Evolutionary conservation across 2,797 vertebrate species (phyloP).

Genomic region (Salmo trutta): DNA sequence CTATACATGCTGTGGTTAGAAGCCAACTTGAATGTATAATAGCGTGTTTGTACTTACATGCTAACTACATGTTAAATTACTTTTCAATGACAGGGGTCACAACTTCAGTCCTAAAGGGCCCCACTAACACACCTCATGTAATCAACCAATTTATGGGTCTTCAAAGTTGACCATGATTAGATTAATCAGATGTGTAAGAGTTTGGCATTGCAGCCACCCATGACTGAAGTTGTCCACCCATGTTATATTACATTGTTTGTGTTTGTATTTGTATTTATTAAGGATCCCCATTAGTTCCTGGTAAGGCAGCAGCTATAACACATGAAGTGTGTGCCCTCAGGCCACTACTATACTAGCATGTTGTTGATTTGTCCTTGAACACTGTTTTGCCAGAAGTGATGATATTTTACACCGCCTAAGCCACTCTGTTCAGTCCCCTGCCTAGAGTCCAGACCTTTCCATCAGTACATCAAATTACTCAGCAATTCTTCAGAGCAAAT

Average conservation of each 20-base stretch:
- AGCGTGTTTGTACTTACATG: neutral
- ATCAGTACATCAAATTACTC: too few species aligned
- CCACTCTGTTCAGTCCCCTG: too few species aligned
- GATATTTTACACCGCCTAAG: too few species aligned
- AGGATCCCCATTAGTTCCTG: too few species aligned
- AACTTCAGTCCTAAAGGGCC: neutral
- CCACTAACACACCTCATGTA: neutral
- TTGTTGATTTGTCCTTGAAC: too few species aligned
- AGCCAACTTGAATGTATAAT: neutral
- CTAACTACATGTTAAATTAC: neutral
- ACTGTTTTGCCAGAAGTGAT: too few species aligned
- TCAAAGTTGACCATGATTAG: neutral
- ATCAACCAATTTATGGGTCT: neutral
- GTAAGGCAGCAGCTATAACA: too few species aligned
- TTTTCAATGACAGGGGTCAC: neutral
- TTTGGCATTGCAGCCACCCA: neutral
- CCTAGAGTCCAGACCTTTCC: too few species aligned
- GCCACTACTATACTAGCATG: too few species aligned
- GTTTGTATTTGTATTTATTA: neutral
- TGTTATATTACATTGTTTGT: neutral
- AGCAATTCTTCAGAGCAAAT: too few species aligned
- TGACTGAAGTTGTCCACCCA: neutral
- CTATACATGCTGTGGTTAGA: neutral
- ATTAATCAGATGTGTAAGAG: neutral
- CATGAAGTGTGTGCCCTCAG: too few species aligned